Evolutionary conservation across 2,888 invertebrate genomes (phyloP), one percentile per base, ranked within the genome.

Genomic region (Agrochola macilenta): DNA sequence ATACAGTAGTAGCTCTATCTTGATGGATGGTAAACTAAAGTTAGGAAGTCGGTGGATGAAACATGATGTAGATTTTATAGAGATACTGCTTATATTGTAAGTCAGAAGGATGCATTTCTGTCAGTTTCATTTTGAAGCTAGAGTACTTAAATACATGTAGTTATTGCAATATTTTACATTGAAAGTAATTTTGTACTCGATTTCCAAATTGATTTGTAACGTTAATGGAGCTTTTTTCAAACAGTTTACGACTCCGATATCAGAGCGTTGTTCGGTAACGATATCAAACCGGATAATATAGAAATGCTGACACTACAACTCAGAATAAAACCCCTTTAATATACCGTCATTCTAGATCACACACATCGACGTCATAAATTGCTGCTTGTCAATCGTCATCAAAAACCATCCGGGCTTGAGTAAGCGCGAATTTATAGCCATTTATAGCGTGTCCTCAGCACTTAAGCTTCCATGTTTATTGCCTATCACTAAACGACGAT

Each of bases 401-500:
- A 88, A 82, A 83, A 84, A 61, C 76, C 76, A 70, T 12, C 64
- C 70, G 39, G 49, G 64, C 84, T 80, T 71, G 76, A 69, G 68
- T 72, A 61, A 66, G 84, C 73, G 75, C 49, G 60, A 87, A 87
- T 87, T 87, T 87, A 87, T 77, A 69, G 77, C 69, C 84, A 80
- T 87, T 87, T 87, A 88, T 74, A 78, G 78, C 80, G 39, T 80
- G 75, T 86, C 66, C 61, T 69, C 79, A 66, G 63, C 84, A 84
- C 81, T 84, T 87, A 79, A 84, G 26, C 84, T 46, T 63, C 74
- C 23, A 65, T 79, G 76, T 89, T 87, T 87, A 87, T 85, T 60
- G 76, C 54, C 85, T 72, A 70, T 76, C 83, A 83, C 83, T 85
- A 87, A 89, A 89, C 79, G 83, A 77, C 83, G 74, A 88, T 87